Percentiles rank a stretch among this genome's conserved stretches.
phyloP scores from a whole-genome alignment of 2,113 vertebrate species.

The Marcusenius ussheri region DNA sequence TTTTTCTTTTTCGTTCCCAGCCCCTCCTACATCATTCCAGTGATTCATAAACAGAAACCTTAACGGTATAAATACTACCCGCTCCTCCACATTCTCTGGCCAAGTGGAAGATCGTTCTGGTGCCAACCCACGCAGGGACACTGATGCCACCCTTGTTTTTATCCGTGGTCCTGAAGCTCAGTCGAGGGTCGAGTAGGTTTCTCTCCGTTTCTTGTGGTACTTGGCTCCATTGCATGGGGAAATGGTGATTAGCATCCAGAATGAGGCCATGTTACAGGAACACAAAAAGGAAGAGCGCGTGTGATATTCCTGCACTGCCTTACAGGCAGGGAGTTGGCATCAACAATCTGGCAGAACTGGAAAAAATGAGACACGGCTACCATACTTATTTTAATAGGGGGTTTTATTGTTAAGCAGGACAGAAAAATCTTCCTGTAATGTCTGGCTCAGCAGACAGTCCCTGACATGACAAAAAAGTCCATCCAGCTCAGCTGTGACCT shows the following conservation, averaged over 20 bases:
- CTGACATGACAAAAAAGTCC: neutral
- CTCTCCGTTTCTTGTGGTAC: neutral
- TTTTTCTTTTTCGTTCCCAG: neutral
- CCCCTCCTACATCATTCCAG: neutral
- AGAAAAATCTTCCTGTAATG: neutral
- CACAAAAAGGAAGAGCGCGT: neutral
- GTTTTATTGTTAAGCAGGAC: conserved; percentile 4
- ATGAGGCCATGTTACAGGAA: neutral
- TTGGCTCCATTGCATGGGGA: neutral
- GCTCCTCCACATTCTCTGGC: neutral
- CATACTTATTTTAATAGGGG: conserved; percentile 4
- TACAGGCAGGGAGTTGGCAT: neutral
- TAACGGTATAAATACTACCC: neutral
- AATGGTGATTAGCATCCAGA: neutral
- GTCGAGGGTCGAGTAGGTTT: neutral
- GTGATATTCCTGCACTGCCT: neutral
- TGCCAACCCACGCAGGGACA: neutral
- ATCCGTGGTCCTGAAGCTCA: neutral
- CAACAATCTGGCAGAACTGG: neutral
- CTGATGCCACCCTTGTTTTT: neutral
- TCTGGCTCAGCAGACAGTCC: neutral
- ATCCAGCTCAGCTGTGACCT: neutral
- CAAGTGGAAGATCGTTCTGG: neutral
- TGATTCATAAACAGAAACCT: neutral
- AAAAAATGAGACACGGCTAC: neutral